Evolutionary conservation across 1,140 invertebrate species (phyloP), one percentile per base, ranked within the genome.

Genomic region (Eupristina koningsbergeri): DNA sequence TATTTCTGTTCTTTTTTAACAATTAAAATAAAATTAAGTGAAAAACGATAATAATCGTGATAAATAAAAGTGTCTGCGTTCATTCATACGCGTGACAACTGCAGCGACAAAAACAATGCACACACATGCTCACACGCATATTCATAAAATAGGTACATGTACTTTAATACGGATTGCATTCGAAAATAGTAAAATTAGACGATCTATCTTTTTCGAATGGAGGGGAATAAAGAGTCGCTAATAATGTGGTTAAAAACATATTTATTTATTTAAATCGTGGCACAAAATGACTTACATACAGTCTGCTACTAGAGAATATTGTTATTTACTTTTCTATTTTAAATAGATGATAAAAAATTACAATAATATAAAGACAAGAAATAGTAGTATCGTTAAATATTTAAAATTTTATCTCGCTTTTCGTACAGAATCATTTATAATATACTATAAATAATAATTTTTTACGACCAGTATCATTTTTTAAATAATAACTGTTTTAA

Each of bases 81-180:
- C n/a, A 73, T 41, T 31, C 36, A 29, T 71, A 53, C 63, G 36
- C 34, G 34, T 71, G 71, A 82, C 73, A 83, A 83, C 74, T 83
- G 81, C 74, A 83, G 74, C 81, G 81, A 69, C 36, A 19, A 67
- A n/a, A 69, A 39, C 26, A 39, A 34, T 77, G 29, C 17, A 34
- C 7, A 81, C 34, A 80, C 9, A 71, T n/a, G 22, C 41, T 34
- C 29, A 11, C 5, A 41, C n/a, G 41, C 34, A 45, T 75, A 50
- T 47, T 75, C n/a, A 50, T 11, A 39, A 75, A 75, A 34, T 50
- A 26, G 15, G 19, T 26, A 61, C 41, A 41, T 74, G n/a, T 67
- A 76, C 36, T 63, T 36, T 76, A 47, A 67, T 64, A 58, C 31
- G 22, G 61, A 84, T 76, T 80, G 41, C 22, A 67, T 64, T 83